Percentiles rank a stretch among this genome's conserved stretches.
Conservation (phyloP, 2,888 invertebrate species). For the Drosophila phalerata region DNA sequence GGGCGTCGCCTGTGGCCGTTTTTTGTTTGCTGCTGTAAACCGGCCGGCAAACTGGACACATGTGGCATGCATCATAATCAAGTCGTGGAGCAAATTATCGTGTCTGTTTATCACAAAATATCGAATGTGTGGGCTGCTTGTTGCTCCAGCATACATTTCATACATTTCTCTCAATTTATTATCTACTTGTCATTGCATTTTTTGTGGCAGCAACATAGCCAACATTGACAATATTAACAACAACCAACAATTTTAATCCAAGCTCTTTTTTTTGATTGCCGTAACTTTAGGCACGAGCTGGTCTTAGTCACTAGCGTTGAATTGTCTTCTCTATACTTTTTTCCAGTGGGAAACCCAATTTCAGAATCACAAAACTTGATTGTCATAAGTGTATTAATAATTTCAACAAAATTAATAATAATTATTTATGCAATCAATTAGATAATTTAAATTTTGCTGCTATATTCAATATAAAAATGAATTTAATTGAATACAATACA, state of each 20-base stretch:
- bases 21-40: conserved; percentile 1
- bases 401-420: no score
- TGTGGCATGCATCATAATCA: conserved; percentile 61
- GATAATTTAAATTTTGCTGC: no score
- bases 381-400: no score
- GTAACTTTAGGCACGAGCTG: neutral
- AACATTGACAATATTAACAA: conserved; percentile 13
- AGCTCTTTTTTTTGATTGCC: neutral
- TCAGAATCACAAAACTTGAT: no score
- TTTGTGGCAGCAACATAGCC: conserved; percentile 31
- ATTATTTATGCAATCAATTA: no score
- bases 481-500: no score
- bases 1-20: conserved; percentile 52
- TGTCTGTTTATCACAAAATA: conserved; percentile 43
- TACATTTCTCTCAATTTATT: conserved; percentile 24
- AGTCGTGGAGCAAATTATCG: conserved; percentile 51
- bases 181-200: conserved; percentile 25
- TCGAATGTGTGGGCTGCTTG: conserved; percentile 42
- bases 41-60: conserved; percentile 15
- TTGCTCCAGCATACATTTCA: conserved; percentile 2
- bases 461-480: no score
- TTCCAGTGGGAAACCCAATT: no score
- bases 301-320: neutral
- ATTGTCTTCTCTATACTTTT: neutral
- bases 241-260: neutral